Base-by-base conservation (phyloP, 2,797 vertebrate species). In the Perodicticus potto region DNA sequence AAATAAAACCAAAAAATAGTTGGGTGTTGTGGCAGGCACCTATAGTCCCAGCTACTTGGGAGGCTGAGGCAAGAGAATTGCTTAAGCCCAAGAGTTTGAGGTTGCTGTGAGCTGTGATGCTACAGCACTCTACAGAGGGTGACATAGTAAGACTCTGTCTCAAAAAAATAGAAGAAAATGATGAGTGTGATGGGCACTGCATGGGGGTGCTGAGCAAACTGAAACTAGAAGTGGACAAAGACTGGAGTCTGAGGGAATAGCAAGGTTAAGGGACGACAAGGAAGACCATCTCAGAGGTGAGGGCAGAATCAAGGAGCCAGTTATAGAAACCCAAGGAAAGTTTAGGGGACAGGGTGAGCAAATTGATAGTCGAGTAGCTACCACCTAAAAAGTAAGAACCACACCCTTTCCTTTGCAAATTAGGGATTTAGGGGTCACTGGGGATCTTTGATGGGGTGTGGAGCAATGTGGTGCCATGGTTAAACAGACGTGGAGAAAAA, bases 381-480 rank as follows among this genome's bases (percentile, higher is more conserved):
- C 53, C 65, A 70, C 25, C 59, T 37, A 6, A 67, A 45, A 87
- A 73, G 40, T 90, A 61, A 81, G 63, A 82, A 20, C 53, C 34
- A 20, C 32, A 81, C 34, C 11, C 69, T 69, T 61, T 59, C 19
- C 10, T 90, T 78, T 40, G 32, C 32, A 80, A 19, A 53, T 49
- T 84, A 67, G 16, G 32, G 25, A 55, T 19, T 27, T 23, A 59
- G 5, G 65, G 17, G 22, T 86, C 63, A 37, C 19, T 65, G 27
- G 40, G 20, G 9, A 49, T 17, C 37, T 59, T 29, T 27, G 8
- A 0, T 13, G 0, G 4, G 13, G 12, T 4, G 0, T 12, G 16
- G 29, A 22, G 0, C 8, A 55, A 0, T 45, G 13, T 11, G 27
- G 5, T 59, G 11, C 55, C 78, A 61, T 53, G 11, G 4, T 37